These are phyloP conservation scores for Zhuqinia jingwanae DNA, from an alignment of 2,888 invertebrate genomes.

Conservation along the genomic window DNA sequence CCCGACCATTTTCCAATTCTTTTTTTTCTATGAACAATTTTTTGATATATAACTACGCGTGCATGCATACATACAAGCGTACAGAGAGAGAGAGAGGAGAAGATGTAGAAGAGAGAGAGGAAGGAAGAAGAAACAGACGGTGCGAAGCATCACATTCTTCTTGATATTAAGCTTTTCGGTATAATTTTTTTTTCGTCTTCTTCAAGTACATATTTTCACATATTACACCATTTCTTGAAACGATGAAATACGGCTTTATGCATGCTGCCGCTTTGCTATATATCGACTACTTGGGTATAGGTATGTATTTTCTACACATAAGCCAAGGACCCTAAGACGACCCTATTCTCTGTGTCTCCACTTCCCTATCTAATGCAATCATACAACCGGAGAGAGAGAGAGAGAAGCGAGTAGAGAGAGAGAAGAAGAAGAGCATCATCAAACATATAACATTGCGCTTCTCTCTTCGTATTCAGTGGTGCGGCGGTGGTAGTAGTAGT, in stretches of 20 bases:
- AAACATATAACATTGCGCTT: slow-evolving; percentile 7
- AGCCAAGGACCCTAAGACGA: slow-evolving; percentile 13
- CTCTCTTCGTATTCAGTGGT: slow-evolving; percentile 4
- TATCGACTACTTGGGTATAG: not conserved
- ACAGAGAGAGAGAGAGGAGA: too few species aligned
- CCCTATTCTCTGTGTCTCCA: not conserved
- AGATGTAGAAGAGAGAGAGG: slow-evolving; percentile 29
- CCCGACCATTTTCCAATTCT: slow-evolving; percentile 60
- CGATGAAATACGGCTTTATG: slow-evolving; percentile 17
- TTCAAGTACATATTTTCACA: slow-evolving; percentile 7
- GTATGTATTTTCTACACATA: not conserved
- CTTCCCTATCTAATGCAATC: slow-evolving; percentile 29
- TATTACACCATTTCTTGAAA: slow-evolving; percentile 20
- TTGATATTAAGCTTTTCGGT: slow-evolving; percentile 39
- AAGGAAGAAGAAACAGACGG: slow-evolving; percentile 67
- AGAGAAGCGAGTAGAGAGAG: not conserved
- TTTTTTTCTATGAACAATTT: not conserved
- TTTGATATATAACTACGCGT: slow-evolving; percentile 55
- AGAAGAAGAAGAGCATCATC: slow-evolving; percentile 6
- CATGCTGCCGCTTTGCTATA: not conserved
- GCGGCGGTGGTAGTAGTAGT: slow-evolving; percentile 54
- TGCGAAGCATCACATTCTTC: slow-evolving; percentile 62
- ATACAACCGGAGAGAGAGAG: slow-evolving; percentile 27
- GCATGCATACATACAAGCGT: slow-evolving; percentile 66
- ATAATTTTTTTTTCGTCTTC: not conserved